Evolutionary conservation across 2,888 invertebrate species (phyloP).

Genomic region (Cetonia aurata): DNA sequence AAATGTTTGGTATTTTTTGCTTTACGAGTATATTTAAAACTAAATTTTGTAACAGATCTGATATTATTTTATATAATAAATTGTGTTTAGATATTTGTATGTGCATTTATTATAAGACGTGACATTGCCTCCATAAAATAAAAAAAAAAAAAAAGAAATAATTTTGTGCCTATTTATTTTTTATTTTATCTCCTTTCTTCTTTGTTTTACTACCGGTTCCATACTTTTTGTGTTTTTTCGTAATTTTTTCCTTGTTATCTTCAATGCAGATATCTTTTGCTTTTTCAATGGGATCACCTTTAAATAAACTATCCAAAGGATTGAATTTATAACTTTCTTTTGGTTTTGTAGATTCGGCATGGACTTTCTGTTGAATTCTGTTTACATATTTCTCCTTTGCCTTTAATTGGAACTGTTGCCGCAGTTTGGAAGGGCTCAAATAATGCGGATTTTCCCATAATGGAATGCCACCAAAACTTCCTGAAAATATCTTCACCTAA

Average conservation of each 20-base stretch:
- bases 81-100: not conserved
- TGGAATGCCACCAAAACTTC: slow-evolving; percentile 92
- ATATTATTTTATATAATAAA: too few relatives aligned
- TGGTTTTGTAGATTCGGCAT: slow-evolving; percentile 79
- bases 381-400: slow-evolving; percentile 76
- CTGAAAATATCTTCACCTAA: slow-evolving; percentile 92
- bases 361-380: slow-evolving; percentile 83
- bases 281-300: slow-evolving; percentile 40
- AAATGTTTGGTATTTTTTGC: too few relatives aligned
- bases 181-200: slow-evolving; percentile 27
- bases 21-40: too few relatives aligned
- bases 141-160: not conserved
- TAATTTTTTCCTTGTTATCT: not conserved
- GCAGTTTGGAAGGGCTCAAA: slow-evolving; percentile 88
- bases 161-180: slow-evolving; percentile 4
- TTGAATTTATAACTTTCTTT: slow-evolving; percentile 80
- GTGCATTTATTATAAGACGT: slow-evolving; percentile 14
- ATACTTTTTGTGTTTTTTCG: slow-evolving; percentile 12
- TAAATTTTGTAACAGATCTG: too few relatives aligned
- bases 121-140: slow-evolving; percentile 13
- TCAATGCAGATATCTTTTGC: slow-evolving; percentile 15
- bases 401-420: slow-evolving; percentile 70
- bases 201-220: not conserved
- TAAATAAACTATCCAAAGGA: slow-evolving; percentile 81
- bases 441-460: slow-evolving; percentile 95